phyloP scores from a whole-genome alignment of 1,140 invertebrate species.

The Rhyzopertha dominica region DNA sequence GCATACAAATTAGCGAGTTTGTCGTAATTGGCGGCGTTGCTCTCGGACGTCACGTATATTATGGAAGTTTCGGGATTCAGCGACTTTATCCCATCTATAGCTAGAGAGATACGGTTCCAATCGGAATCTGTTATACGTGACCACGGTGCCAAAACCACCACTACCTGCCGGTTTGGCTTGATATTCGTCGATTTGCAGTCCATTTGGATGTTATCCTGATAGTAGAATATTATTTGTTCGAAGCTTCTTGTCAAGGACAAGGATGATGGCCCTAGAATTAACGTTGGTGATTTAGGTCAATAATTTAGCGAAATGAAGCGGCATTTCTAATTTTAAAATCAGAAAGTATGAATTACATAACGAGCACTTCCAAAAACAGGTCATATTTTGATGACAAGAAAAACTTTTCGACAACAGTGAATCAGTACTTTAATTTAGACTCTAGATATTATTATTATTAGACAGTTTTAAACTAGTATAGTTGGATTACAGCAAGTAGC shows the following conservation, averaged over 20 bases:
- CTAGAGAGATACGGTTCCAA: slow-evolving; percentile 8
- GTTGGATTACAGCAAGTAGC: no score
- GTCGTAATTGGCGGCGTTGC: slow-evolving; percentile 13
- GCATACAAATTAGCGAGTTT: slow-evolving; percentile 7
- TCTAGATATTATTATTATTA: no score
- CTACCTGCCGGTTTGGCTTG: slow-evolving; percentile 23
- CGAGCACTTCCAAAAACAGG: no score
- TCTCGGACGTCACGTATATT: slow-evolving; percentile 24
- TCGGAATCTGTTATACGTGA: slow-evolving; percentile 26
- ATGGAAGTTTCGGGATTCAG: slow-evolving; percentile 25
- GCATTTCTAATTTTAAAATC: no score
- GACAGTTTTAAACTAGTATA: no score
- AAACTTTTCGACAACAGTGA: no score
- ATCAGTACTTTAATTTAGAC: no score
- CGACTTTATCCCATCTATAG: slow-evolving; percentile 27
- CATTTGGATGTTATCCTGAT: slow-evolving; percentile 24
- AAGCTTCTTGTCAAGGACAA: slow-evolving; percentile 29
- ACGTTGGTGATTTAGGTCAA: no score
- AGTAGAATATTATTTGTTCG: slow-evolving; percentile 23
- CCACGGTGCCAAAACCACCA: slow-evolving; percentile 25
- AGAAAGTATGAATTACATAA: no score
- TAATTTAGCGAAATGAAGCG: no score
- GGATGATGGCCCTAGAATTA: slow-evolving; percentile 32
- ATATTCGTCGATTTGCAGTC: slow-evolving; percentile 20
- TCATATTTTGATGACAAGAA: no score